These are phyloP conservation scores for Phytoseiulus persimilis DNA, from an alignment of 2,888 invertebrate genomes.

Conservation along the genomic window DNA sequence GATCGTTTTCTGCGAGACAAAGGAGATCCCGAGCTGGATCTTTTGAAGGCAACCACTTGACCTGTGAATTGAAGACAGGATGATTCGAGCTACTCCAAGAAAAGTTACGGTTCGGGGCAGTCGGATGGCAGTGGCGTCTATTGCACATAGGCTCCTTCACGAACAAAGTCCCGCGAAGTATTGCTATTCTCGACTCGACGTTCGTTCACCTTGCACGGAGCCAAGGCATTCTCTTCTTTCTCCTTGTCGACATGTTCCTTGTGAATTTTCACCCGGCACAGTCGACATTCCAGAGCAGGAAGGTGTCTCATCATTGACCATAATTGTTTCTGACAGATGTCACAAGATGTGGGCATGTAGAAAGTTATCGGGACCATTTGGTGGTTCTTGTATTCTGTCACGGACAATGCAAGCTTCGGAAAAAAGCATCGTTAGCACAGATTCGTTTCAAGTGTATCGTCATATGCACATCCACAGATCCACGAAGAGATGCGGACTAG, in stretches of 20 bases:
- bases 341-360: conserved; percentile 96
- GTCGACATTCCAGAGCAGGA: conserved; percentile 89
- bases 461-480: background rate
- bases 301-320: conserved; percentile 98
- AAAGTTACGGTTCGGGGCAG: too few species aligned
- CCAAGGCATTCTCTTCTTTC: conserved; percentile 57
- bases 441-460: background rate
- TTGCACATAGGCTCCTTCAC: too few species aligned
- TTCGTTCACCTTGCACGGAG: background rate
- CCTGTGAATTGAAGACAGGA: background rate
- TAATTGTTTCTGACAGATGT: conserved; percentile 89
- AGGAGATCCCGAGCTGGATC: conserved; percentile 22
- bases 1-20: conserved; percentile 23
- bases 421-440: background rate
- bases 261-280: conserved; percentile 94
- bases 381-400: conserved; percentile 77
- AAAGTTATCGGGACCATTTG: conserved; percentile 91
- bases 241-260: conserved; percentile 84
- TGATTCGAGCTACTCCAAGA: too few species aligned
- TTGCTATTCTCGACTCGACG: background rate
- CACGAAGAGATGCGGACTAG: background rate
- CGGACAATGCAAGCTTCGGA: conserved; percentile 49
- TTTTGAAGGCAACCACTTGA: conserved; percentile 11
- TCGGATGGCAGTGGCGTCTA: too few species aligned
- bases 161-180: too few species aligned